These are phyloP conservation scores for Drosophila phalerata DNA, from an alignment of 2,888 invertebrate species.

Conservation along the genomic window DNA sequence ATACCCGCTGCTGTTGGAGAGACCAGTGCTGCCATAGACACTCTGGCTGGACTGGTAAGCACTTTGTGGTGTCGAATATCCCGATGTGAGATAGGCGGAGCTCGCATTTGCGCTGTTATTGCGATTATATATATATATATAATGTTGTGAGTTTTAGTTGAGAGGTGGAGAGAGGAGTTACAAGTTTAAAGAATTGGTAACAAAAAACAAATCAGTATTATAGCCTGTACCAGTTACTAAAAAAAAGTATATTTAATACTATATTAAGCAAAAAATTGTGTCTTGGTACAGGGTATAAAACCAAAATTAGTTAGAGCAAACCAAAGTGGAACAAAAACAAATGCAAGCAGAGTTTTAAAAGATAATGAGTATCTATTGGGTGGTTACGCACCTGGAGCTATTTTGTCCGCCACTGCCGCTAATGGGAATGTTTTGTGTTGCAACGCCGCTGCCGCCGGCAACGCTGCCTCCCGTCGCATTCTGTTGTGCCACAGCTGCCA, in stretches of 20 bases:
- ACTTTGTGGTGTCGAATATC: conserved; percentile 85
- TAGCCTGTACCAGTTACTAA: neutral
- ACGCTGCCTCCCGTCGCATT: conserved; percentile 71
- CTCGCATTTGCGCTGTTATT: conserved; percentile 85
- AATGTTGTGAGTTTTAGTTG: conserved; percentile 32
- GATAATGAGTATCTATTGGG: neutral
- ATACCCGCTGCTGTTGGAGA: conserved; percentile 85
- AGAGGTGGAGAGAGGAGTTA: conserved; percentile 29
- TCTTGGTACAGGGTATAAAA: conserved; percentile 1
- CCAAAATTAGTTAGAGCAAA: conserved; percentile 18
- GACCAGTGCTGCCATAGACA: conserved; percentile 85
- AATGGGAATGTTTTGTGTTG: conserved; percentile 85
- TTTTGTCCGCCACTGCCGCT: conserved; percentile 83
- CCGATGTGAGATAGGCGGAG: conserved; percentile 85
- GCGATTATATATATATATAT: conserved; percentile 18
- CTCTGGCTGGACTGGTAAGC: conserved; percentile 86
- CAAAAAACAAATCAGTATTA: conserved; percentile 19
- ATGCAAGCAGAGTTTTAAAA: conserved; percentile 10
- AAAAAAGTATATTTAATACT: too few relatives aligned
- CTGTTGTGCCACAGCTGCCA: conserved; percentile 75
- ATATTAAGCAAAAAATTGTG: too few relatives aligned
- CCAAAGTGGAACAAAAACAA: conserved; percentile 25
- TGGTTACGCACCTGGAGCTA: conserved; percentile 80
- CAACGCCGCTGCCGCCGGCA: conserved; percentile 75
- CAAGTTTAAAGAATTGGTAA: conserved; percentile 35